Percentiles rank a stretch among this genome's conserved stretches.
Conservation (phyloP, 2,797 vertebrate genomes). For the Nannoperca obscura region DNA sequence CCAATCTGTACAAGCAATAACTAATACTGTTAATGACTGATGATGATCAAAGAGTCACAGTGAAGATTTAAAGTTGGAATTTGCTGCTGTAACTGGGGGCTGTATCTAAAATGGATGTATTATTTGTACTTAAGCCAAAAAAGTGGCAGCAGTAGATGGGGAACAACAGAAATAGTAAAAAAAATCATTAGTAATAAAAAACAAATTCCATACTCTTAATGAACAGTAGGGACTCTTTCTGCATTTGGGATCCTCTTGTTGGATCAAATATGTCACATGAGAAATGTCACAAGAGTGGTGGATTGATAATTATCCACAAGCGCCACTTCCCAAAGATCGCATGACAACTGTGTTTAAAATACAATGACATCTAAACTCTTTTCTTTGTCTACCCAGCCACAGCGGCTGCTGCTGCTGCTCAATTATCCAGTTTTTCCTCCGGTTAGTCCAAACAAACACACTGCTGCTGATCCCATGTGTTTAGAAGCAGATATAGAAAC, state of each 20-base stretch:
- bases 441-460: slow-evolving; percentile 32
- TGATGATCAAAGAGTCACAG: slow-evolving; percentile 52
- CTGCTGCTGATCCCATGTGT: background rate
- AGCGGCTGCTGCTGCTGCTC: slow-evolving; percentile 19
- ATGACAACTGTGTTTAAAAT: slow-evolving; percentile 11
- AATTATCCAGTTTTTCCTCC: slow-evolving; percentile 27
- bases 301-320: background rate
- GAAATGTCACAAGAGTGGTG: background rate
- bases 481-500: slow-evolving; percentile 29
- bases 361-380: slow-evolving; percentile 20
- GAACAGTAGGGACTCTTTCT: slow-evolving; percentile 13
- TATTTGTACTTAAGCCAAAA: slow-evolving; percentile 28
- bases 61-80: slow-evolving; percentile 18
- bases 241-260: background rate
- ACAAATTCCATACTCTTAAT: slow-evolving; percentile 23
- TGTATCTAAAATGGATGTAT: slow-evolving; percentile 20
- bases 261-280: no score
- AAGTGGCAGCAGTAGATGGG: slow-evolving; percentile 10
- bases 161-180: slow-evolving; percentile 6
- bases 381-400: slow-evolving; percentile 14
- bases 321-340: slow-evolving; percentile 1
- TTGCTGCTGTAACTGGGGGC: slow-evolving; percentile 12
- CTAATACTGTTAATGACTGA: slow-evolving; percentile 45
- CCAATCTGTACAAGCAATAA: slow-evolving; percentile 35
- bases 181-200: slow-evolving; percentile 46